Percentiles rank a stretch among this genome's conserved stretches.
Conservation (phyloP, 2,797 vertebrate genomes). For the Coendou prehensilis region DNA sequence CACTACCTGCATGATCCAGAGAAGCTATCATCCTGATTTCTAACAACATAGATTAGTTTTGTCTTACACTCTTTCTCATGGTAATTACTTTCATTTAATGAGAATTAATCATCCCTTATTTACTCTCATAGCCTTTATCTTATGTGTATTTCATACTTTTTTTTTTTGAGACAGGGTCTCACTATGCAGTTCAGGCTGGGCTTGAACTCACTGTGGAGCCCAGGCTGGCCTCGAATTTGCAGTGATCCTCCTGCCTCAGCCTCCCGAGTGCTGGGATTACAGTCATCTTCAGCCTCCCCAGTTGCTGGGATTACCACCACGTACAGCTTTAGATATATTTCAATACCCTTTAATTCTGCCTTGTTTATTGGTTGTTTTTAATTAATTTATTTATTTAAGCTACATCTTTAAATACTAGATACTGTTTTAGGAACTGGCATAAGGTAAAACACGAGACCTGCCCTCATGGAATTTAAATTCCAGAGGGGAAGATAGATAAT, state of each 20-base stretch:
- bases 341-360: neutral
- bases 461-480: neutral
- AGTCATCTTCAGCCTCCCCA: neutral
- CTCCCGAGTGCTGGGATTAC: neutral
- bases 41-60: conserved; percentile 13
- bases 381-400: conserved; percentile 12
- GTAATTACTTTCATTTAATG: conserved; percentile 4
- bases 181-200: neutral
- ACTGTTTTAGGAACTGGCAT: neutral
- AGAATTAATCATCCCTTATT: conserved; percentile 33
- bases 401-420: neutral
- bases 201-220: neutral
- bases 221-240: neutral
- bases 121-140: conserved; percentile 37
- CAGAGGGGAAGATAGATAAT: neutral
- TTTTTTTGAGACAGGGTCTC: neutral
- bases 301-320: neutral
- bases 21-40: conserved; percentile 8
- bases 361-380: conserved; percentile 20
- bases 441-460: neutral
- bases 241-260: neutral
- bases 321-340: neutral
- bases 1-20: neutral
- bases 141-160: neutral
- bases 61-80: neutral